A percentile compares a stretch with the other conserved stretches of the same genome.
Conservation (phyloP, 2,113 vertebrate species). For the Laticauda laticaudata region DNA sequence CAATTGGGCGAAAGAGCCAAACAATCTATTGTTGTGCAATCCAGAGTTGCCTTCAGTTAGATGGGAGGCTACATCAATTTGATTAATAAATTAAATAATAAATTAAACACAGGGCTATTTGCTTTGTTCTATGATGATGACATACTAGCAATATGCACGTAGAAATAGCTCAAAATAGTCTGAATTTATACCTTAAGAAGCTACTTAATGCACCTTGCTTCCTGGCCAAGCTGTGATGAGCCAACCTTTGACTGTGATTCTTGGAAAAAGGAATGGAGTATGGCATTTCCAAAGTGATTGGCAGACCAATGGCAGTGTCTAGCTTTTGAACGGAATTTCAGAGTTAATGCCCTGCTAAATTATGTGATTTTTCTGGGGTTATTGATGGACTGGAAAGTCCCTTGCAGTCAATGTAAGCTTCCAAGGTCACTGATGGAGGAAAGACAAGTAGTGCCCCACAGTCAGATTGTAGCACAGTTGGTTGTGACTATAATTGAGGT, state of each 20-base stretch:
- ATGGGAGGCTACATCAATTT: not conserved
- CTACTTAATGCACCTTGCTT: not conserved
- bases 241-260: not conserved
- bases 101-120: not conserved
- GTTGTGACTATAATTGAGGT: slow-evolving; percentile 59
- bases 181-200: not conserved
- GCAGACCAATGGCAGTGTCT: slow-evolving; percentile 8
- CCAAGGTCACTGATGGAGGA: slow-evolving; percentile 16
- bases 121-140: not conserved
- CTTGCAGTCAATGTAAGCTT: not conserved
- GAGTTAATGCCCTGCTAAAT: slow-evolving; percentile 33
- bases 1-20: not conserved
- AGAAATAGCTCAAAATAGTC: not conserved
- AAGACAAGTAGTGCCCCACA: slow-evolving; percentile 1
- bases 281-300: not conserved
- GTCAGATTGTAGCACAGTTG: slow-evolving; percentile 49
- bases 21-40: not conserved
- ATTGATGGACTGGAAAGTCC: slow-evolving; percentile 12
- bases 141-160: not conserved
- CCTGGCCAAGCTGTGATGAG: not conserved
- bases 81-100: not conserved
- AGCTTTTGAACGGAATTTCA: slow-evolving; percentile 8
- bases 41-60: not conserved
- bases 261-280: not conserved
- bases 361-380: slow-evolving; percentile 23